A percentile compares a stretch with the other conserved stretches of the same genome.
Conservation (phyloP, 2,888 invertebrate genomes). For the Acleris emargana region DNA sequence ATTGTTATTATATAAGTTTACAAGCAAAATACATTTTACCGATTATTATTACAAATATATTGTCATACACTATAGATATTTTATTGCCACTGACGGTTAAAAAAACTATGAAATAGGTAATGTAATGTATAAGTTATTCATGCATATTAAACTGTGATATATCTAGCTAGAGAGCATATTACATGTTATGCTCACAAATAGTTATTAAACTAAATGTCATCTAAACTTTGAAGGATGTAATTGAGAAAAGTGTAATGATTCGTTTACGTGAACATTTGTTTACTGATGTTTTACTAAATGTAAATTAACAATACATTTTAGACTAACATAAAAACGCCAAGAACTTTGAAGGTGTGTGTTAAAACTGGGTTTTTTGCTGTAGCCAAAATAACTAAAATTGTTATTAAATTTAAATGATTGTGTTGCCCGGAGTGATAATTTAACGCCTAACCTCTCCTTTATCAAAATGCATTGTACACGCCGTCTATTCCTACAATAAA, state of each 20-base stretch:
- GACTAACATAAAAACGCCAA: too few species aligned
- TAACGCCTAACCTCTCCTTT: constrained; percentile 32
- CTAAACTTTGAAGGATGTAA: too few species aligned
- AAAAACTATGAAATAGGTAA: background rate
- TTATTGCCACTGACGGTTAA: constrained; percentile 8
- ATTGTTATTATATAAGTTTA: constrained; percentile 29
- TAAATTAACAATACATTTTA: too few species aligned
- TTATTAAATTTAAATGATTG: background rate
- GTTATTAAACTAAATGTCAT: too few species aligned
- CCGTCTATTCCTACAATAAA: constrained; percentile 68
- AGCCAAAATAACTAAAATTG: too few species aligned
- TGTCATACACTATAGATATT: constrained; percentile 14
- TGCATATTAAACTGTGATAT: background rate
- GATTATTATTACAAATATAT: constrained; percentile 21
- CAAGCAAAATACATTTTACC: constrained; percentile 24
- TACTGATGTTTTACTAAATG: too few species aligned
- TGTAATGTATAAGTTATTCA: background rate
- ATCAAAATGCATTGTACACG: constrained; percentile 58
- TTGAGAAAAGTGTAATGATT: too few species aligned
- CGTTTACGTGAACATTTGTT: too few species aligned
- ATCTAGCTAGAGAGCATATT: too few species aligned
- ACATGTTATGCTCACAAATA: too few species aligned
- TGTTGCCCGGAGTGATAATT: background rate
- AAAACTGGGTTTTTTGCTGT: too few species aligned
- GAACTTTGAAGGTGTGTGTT: too few species aligned